Conservation (phyloP, 2,888 invertebrate species). For the Lycocerus yunnanus region DNA sequence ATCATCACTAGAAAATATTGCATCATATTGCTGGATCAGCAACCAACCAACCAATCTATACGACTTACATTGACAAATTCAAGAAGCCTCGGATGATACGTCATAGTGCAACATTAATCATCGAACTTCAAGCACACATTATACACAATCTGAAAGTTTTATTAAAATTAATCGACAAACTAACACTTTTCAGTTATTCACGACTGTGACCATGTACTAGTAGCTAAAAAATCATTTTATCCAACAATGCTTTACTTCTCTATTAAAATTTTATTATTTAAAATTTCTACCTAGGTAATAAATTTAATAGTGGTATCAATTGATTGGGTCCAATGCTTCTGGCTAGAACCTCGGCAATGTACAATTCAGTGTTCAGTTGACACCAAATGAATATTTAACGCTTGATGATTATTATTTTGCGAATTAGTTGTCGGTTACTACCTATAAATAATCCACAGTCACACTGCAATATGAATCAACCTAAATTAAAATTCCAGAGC, state of each 20-base stretch:
- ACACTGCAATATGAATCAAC: background rate
- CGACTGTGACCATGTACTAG: background rate
- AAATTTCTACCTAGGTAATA: background rate
- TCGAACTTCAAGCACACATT: background rate
- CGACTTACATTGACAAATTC: background rate
- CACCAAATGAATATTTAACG: background rate
- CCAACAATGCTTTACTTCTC: background rate
- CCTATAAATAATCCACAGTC: background rate
- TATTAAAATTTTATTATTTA: background rate
- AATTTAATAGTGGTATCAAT: background rate
- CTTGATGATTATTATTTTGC: background rate
- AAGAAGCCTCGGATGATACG: background rate
- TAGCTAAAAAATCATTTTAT: background rate
- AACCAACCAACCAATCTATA: background rate
- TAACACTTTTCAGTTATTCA: background rate
- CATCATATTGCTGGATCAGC: background rate
- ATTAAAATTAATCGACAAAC: background rate
- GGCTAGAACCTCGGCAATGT: background rate
- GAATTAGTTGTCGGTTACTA: background rate
- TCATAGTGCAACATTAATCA: background rate
- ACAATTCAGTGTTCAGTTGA: background rate
- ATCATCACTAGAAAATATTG: background rate
- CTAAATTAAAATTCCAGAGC: background rate
- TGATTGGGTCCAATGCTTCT: background rate
- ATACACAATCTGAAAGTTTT: background rate